These are phyloP conservation scores for Rallus crepitans DNA, from an alignment of 2,797 vertebrate species.

Conservation along the genomic window DNA sequence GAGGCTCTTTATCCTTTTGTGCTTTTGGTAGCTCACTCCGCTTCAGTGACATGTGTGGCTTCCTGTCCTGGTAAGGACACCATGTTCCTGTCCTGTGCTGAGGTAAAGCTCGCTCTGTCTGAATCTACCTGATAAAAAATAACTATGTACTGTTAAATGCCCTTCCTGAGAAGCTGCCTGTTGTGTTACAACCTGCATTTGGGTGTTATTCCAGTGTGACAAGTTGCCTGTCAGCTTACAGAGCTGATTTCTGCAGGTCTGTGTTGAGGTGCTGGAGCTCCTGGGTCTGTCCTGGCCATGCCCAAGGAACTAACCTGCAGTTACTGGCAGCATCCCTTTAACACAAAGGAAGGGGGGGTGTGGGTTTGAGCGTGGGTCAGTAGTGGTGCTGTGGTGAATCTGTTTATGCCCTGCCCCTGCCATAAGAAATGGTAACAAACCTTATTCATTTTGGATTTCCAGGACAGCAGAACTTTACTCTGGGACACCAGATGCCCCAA, in stretches of 20 bases:
- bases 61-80: slow-evolving; percentile 91
- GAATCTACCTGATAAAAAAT: neutral
- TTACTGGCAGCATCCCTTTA: neutral
- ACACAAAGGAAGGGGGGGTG: neutral
- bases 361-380: neutral
- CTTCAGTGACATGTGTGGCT: slow-evolving; percentile 86
- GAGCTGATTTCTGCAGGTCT: neutral
- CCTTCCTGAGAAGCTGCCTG: neutral
- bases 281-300: neutral
- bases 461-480: slow-evolving; percentile 92
- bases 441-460: neutral
- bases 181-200: neutral
- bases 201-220: neutral
- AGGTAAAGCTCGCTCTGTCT: slow-evolving; percentile 80
- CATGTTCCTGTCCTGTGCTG: slow-evolving; percentile 92
- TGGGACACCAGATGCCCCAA: slow-evolving; percentile 96
- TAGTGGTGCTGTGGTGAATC: neutral
- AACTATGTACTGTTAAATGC: neutral
- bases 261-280: neutral
- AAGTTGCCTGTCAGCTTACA: neutral
- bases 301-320: neutral
- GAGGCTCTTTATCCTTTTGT: slow-evolving; percentile 45
- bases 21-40: slow-evolving; percentile 86
- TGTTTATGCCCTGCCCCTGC: neutral
- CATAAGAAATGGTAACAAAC: neutral